Conservation (phyloP, 2,888 invertebrate genomes). For the Heteropelma amictum region DNA sequence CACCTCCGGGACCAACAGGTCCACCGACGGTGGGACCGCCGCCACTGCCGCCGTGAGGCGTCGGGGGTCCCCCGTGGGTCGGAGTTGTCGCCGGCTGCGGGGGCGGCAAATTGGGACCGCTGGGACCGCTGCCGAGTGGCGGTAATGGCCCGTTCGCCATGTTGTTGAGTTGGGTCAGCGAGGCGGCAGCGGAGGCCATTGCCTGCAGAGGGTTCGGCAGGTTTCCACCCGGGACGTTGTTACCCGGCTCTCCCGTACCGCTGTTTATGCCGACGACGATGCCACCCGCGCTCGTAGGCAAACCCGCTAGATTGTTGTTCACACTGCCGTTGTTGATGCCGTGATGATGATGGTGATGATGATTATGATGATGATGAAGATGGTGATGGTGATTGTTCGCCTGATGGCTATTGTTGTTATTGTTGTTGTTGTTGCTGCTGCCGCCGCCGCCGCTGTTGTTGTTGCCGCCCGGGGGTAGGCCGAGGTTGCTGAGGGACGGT, state of each 20-base stretch:
- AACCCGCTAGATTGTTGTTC: slow-evolving; percentile 36
- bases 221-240: slow-evolving; percentile 41
- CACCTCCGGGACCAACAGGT: slow-evolving; percentile 56
- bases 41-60: slow-evolving; percentile 70
- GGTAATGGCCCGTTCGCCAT: slow-evolving; percentile 77
- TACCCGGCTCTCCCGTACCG: slow-evolving; percentile 19
- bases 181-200: slow-evolving; percentile 75
- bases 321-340: slow-evolving; percentile 34
- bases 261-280: slow-evolving; percentile 55
- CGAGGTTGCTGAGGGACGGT: slow-evolving; percentile 67
- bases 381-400: slow-evolving; percentile 62
- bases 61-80: slow-evolving; percentile 75
- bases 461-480: slow-evolving; percentile 55
- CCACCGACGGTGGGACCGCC: slow-evolving; percentile 43
- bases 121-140: slow-evolving; percentile 71
- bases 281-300: slow-evolving; percentile 68
- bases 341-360: slow-evolving; percentile 70
- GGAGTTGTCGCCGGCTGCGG: slow-evolving; percentile 76
- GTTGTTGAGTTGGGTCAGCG: slow-evolving; percentile 76
- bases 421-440: slow-evolving; percentile 35
- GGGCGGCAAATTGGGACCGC: slow-evolving; percentile 72
- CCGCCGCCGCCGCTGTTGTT: slow-evolving; percentile 48
- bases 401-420: too few species aligned
- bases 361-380: slow-evolving; percentile 74
- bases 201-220: slow-evolving; percentile 74